Evolutionary conservation across 1,140 invertebrate genomes (phyloP).

Genomic region (Ceratina calcarata): DNA sequence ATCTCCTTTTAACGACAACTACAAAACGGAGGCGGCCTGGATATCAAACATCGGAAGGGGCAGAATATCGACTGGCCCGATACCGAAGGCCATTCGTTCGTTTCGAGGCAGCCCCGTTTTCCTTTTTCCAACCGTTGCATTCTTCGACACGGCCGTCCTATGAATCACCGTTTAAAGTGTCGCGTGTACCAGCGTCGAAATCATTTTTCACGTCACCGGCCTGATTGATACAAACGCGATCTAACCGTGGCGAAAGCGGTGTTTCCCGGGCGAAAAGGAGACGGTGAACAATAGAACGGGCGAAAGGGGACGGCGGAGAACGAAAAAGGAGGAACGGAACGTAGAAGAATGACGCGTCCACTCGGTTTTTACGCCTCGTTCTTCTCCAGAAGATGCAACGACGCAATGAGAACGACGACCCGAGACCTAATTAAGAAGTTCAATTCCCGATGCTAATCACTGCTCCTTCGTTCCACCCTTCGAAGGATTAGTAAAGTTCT

Average conservation of each 20-base stretch:
- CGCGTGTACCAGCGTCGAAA: constrained; percentile 62
- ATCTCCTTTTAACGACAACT: too few relatives aligned
- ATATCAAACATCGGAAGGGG: background rate
- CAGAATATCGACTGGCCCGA: background rate
- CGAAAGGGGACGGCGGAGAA: background rate
- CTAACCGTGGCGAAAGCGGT: constrained; percentile 46
- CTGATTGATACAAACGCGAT: constrained; percentile 73
- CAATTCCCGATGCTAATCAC: constrained; percentile 47
- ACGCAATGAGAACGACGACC: constrained; percentile 34
- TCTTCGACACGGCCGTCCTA: constrained; percentile 38
- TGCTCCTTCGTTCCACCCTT: constrained; percentile 23
- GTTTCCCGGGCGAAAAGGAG: background rate
- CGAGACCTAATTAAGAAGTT: constrained; percentile 44
- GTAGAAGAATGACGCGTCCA: constrained; percentile 33
- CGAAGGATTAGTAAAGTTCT: constrained; percentile 22
- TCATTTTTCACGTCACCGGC: constrained; percentile 73
- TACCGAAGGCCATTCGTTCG: background rate
- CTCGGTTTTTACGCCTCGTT: constrained; percentile 49
- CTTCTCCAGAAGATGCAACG: constrained; percentile 11
- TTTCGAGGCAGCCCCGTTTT: background rate
- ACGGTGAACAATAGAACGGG: background rate
- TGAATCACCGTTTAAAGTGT: constrained; percentile 70
- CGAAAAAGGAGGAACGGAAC: background rate
- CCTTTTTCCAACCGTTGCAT: background rate
- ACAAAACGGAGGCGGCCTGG: background rate